Base-by-base conservation (phyloP, 2,888 invertebrate species). In the Heterodera filipjevi region DNA sequence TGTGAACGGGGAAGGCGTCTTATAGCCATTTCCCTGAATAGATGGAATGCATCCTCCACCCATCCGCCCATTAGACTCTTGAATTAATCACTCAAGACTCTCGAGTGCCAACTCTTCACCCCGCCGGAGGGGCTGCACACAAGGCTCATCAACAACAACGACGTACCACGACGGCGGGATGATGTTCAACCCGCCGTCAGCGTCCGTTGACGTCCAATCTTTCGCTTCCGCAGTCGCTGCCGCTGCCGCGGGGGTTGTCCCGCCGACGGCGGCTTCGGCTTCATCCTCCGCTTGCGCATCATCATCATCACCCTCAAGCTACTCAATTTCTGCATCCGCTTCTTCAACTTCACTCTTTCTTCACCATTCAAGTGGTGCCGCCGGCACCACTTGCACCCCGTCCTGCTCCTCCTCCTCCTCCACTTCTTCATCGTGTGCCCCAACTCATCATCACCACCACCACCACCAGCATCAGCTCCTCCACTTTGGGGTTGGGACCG, bases 21-120 rank as follows among this genome's bases (percentile, higher is more conserved):
- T 59, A 59, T 59, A 59, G n/a, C 59, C 68, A 27, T 64, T 64
- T 12, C 32, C n/a, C n/a, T 68, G 68, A 68, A 35, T 35, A 68
- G 68, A 33, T 68, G 33, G 68, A 32, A 32, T 35, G 33, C 68
- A 35, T 35, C 32, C 66, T n/a, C 8, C 44, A 10, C 44, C 19
- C 49, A 39, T 39, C 66, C 16, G 27, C 66, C 68, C 35, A 19
- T 68, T 68, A 22, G 35, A 68, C 68, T 68, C 68, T 68, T 35
- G 68, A 68, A 68, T 68, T 68, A 68, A 68, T 68, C 68, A 68
- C 68, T 68, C 68, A 59, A 59, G 68, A 68, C 68, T 68, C 68
- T 68, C 68, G 33, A 68, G 68, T 68, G 68, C 68, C 68, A 22
- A 33, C 68, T 35, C 68, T 68, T 68, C 68, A 68, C 68, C 68